Base-by-base conservation (phyloP, 2,797 vertebrate species). In the Lepidocolaptes lacrymiger region DNA sequence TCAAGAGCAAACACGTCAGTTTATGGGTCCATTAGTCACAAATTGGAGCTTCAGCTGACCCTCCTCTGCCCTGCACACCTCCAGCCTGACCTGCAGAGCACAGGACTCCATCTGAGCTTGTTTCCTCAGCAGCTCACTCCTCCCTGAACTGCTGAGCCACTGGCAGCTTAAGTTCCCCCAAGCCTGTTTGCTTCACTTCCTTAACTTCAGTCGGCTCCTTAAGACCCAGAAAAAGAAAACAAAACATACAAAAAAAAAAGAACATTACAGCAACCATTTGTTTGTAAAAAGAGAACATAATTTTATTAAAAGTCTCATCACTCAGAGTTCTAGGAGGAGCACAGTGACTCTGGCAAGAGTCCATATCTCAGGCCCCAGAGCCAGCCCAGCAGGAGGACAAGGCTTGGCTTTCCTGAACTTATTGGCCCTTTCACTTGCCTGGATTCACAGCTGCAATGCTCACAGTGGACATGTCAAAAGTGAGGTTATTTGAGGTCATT, bases 251-350 rank as follows among this genome's bases (percentile, higher is more conserved):
- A 34, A 80, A 93, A 74, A 93, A 74, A 83, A 91, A 74, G 18
- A 61, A 73, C 24, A 51, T n/a, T 72, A 64, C 68, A 80, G 81
- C 77, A 74, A 61, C 17, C 0, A 0, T 37, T 69, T 67, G 11
- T 83, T 89, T 95, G 67, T 24, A 20, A 32, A 32, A 78, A 15
- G 27, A 77, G 14, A 85, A 58, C 30, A 23, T 22, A 58, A 19
- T 26, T 97, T 97, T 97, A 97, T 96, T 96, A 23, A 61, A 32
- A 64, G 49, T 64, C 26, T 46, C 37, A 3, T 51, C 69, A 15
- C 80, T 88, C 46, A 30, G 3, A 20, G 28, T 23, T 91, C 68
- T 36, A 10, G 23, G 69, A 71, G 39, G 76, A 77, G 24, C 67
- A 34, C 69, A 17, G 51, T 1, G 74, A 59, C 64, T 75, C 74